These are phyloP conservation scores for Sternotherus odoratus DNA, from an alignment of 2,797 vertebrate genomes.

Conservation along the genomic window DNA sequence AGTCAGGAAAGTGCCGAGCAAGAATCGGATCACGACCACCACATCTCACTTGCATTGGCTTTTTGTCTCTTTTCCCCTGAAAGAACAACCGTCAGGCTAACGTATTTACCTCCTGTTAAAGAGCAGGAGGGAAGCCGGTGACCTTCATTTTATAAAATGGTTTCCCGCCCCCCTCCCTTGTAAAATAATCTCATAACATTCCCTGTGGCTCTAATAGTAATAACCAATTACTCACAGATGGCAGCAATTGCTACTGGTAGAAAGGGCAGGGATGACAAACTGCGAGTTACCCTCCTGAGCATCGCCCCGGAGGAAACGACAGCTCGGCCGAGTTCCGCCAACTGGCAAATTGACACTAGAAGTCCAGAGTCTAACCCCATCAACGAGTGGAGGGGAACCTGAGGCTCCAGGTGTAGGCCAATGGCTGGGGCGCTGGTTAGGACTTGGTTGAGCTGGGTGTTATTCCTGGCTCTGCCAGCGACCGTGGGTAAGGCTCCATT, in stretches of 20 bases:
- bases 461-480: not conserved
- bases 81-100: not conserved
- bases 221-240: not conserved
- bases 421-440: not conserved
- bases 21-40: not conserved
- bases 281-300: not conserved
- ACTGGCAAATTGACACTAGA: rapidly evolving
- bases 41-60: not conserved
- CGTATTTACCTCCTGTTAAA: not conserved
- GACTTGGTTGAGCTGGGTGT: not conserved
- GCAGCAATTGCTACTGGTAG: not conserved
- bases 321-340: not conserved
- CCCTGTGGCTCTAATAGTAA: not conserved
- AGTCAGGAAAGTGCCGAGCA: conserved; percentile 22
- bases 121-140: not conserved
- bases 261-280: conserved; percentile 26
- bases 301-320: not conserved
- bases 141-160: not conserved
- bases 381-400: not conserved
- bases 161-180: not conserved
- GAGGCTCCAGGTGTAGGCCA: not conserved
- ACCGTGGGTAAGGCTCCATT: not conserved
- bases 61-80: not conserved
- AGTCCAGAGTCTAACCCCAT: not conserved
- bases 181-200: conserved; percentile 29